Conservation (phyloP, 2,797 vertebrate genomes). For the Schizothorax lantsangensis region DNA sequence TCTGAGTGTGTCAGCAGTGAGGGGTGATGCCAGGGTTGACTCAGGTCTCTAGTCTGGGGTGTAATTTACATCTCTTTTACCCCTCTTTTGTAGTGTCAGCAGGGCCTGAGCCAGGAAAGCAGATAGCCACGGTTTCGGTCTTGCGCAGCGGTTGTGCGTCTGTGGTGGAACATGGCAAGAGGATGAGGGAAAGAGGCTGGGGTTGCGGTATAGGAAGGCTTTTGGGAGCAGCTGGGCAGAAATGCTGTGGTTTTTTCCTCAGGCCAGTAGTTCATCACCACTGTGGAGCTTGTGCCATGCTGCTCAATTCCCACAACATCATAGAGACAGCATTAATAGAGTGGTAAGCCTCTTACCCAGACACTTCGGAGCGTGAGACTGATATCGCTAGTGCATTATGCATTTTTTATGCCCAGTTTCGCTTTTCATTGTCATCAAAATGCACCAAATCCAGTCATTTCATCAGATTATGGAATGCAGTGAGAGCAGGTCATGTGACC, state of each 20-base stretch:
- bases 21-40: conserved; percentile 31
- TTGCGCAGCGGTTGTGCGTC: background rate
- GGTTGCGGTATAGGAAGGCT: conserved; percentile 21
- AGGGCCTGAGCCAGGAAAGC: conserved; percentile 31
- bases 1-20: conserved; percentile 40
- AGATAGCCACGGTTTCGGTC: conserved; percentile 6
- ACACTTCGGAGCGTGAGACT: background rate
- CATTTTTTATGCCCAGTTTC: background rate
- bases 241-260: conserved; percentile 31
- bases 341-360: conserved; percentile 45
- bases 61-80: conserved; percentile 50
- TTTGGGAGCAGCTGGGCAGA: conserved; percentile 35
- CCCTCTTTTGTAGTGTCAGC: conserved; percentile 36
- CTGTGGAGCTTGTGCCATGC: conserved; percentile 13
- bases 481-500: conserved; percentile 32
- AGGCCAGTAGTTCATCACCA: conserved; percentile 27
- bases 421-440: background rate
- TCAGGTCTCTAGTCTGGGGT: conserved; percentile 24
- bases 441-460: conserved; percentile 41
- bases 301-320: conserved; percentile 22
- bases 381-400: conserved; percentile 2
- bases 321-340: conserved; percentile 43
- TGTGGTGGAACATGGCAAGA: conserved; percentile 19
- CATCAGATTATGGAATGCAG: conserved; percentile 40
- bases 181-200: background rate